Base-by-base conservation (phyloP, 2,888 invertebrate genomes). In the Omphaloscelis lunosa region DNA sequence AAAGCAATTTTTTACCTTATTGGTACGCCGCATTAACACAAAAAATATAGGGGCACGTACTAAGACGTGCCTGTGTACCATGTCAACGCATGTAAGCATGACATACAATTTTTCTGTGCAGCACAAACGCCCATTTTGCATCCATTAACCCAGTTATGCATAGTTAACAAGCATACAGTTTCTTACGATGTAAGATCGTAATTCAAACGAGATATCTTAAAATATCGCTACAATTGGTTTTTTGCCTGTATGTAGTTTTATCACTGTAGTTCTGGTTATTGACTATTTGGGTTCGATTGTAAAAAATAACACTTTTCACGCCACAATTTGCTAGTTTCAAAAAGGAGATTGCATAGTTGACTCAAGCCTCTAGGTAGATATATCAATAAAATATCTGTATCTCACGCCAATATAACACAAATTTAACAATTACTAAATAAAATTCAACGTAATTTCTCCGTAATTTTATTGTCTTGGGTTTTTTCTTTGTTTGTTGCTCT, bases 81-180 rank as follows among this genome's bases (percentile, higher is more conserved):
- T 77, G 80, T 79, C 79, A 89, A 80, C 65, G 88, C 87, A 89
- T 85, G 91, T 88, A 87, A 89, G 90, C 92, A 89, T 91, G 90
- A 92, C 90, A 89, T 86, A 89, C 87, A 88, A 88, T 92, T 91
- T 91, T 90, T 89, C 84, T 86, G 67, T 61, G 51, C 81, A 83
- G 86, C 84, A 86, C 86, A 88, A 84, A 90, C 86, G 73, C 85
- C 80, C 75, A 84, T 86, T 91, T 87, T 90, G 86, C 86, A 89
- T 90, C 90, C 91, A 95, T 95, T 95, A 94, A 91, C 95, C 94
- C 90, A 94, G 91, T 93, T 93, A 92, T 90, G 88, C 90, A 91
- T 89, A 91, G 87, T 86, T 90, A 91, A 89, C 89, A 91, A 90
- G 89, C 90, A 83, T 83, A 86, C 87, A 87, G 89, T 85, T 83